Evolutionary conservation across 2,113 vertebrate genomes (phyloP).

Genomic region (Mionectes macconnelli): DNA sequence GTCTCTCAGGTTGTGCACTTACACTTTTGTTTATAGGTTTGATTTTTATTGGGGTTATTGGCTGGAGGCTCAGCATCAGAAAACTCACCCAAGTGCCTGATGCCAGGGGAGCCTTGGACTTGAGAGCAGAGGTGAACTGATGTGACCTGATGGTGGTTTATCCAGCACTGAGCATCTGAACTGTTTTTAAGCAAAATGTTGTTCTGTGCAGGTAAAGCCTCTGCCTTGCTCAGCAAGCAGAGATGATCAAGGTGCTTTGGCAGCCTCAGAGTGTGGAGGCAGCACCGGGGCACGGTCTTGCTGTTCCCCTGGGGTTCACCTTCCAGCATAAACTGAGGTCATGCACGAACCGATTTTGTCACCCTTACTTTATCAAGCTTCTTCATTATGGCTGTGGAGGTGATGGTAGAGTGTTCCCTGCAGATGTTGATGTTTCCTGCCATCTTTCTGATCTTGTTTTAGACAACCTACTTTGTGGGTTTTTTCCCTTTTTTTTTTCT

Average conservation of each 20-base stretch:
- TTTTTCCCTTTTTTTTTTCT: background rate
- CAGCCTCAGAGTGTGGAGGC: background rate
- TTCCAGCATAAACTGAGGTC: background rate
- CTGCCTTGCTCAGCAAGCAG: fast-evolving
- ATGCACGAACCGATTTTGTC: background rate
- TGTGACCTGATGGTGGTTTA: background rate
- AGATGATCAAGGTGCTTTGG: fast-evolving
- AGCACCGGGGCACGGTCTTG: fast-evolving
- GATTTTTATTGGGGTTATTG: background rate
- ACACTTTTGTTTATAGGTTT: background rate
- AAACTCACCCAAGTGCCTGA: background rate
- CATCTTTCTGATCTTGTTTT: background rate
- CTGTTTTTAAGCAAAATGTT: background rate
- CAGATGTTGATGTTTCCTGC: background rate
- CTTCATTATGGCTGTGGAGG: background rate
- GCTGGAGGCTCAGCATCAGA: background rate
- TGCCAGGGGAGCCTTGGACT: background rate
- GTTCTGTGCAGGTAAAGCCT: background rate
- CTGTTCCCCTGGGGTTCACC: background rate
- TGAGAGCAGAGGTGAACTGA: background rate
- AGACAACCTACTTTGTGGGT: background rate
- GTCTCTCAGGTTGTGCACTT: background rate
- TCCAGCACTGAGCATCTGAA: background rate
- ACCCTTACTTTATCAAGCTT: background rate
- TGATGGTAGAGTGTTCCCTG: background rate